Evolutionary conservation across 2,113 vertebrate genomes (phyloP).

Genomic region (Typhlomys cinereus): DNA sequence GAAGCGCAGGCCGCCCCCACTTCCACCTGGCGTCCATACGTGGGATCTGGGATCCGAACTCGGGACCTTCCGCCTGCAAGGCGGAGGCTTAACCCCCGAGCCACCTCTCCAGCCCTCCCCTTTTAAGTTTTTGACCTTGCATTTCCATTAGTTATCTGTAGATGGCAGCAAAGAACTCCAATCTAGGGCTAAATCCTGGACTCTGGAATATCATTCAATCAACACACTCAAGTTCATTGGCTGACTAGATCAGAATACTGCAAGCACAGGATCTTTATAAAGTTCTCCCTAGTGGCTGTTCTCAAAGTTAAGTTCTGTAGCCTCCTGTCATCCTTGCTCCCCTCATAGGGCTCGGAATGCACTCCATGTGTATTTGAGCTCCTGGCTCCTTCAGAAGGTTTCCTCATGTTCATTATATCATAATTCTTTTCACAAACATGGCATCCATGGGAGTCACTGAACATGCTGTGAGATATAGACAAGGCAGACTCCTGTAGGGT

Average conservation of each 20-base stretch:
- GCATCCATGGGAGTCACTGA: not conserved
- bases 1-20: too few relatives aligned
- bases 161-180: constrained; percentile 56
- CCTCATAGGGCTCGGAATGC: not conserved
- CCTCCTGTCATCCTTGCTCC: not conserved
- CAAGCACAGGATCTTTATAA: not conserved
- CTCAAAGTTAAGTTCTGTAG: not conserved
- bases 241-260: not conserved
- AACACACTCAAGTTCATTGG: not conserved
- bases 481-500: too few relatives aligned
- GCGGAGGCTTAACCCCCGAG: too few relatives aligned
- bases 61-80: not conserved
- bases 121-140: not conserved
- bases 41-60: too few relatives aligned
- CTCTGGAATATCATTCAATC: not conserved
- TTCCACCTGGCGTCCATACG: too few relatives aligned
- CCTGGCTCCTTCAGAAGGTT: not conserved
- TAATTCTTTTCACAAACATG: not conserved
- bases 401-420: not conserved
- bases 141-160: not conserved
- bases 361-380: not conserved
- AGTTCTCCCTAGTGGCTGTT: not conserved
- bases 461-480: too few relatives aligned
- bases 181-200: not conserved
- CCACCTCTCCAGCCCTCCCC: not conserved